Conservation (phyloP, 2,113 vertebrate genomes). For the Pyxicephalus adspersus region DNA sequence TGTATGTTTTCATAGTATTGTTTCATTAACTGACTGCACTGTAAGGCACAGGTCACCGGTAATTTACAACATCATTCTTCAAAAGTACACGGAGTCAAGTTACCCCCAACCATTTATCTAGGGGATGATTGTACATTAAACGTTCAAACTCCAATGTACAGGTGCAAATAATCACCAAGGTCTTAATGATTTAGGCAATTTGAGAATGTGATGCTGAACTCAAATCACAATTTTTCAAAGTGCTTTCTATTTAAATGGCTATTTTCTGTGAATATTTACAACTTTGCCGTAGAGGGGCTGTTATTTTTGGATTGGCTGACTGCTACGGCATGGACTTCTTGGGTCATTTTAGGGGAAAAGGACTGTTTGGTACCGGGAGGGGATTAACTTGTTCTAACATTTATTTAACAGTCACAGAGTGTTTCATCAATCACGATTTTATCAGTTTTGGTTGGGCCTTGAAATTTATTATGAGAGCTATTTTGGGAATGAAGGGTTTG, state of each 20-base stretch:
- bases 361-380: background rate
- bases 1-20: background rate
- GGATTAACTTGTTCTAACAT: background rate
- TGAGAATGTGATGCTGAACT: slow-evolving; percentile 26
- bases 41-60: background rate
- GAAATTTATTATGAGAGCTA: background rate
- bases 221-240: slow-evolving; percentile 30
- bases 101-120: background rate
- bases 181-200: slow-evolving; percentile 9
- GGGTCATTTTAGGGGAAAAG: background rate
- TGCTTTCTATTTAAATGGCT: slow-evolving; percentile 4
- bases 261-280: background rate
- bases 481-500: background rate
- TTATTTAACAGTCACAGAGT: background rate
- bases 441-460: background rate
- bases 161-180: slow-evolving; percentile 31
- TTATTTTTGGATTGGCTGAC: slow-evolving; percentile 10
- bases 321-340: background rate
- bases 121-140: background rate
- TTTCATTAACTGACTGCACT: background rate
- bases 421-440: background rate
- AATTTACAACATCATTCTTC: slow-evolving; percentile 4
- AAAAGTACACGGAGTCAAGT: background rate
- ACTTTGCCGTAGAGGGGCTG: background rate
- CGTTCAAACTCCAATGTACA: background rate